A percentile compares a stretch with the other conserved stretches of the same genome.
Conservation (phyloP, 2,797 vertebrate genomes). For the Pygocentrus nattereri region DNA sequence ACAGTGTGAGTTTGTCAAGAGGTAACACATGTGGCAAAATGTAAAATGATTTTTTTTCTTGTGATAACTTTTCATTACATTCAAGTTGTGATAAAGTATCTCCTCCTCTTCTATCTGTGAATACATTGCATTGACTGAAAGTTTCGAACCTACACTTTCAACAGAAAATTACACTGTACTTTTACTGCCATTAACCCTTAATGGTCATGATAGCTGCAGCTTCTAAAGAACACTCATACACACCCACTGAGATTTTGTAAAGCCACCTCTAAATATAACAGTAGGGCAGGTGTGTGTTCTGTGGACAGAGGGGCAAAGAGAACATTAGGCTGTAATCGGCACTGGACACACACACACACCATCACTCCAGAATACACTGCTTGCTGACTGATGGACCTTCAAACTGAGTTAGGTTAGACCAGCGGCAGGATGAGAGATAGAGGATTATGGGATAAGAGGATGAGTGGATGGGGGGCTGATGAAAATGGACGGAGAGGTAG, state of each 20-base stretch:
- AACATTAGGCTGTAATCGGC: constrained; percentile 74
- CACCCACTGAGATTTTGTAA: constrained; percentile 20
- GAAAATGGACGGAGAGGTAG: constrained; percentile 27
- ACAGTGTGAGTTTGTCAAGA: too few relatives aligned
- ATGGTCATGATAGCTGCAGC: too few relatives aligned
- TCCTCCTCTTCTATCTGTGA: too few relatives aligned
- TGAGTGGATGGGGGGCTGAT: constrained; percentile 23
- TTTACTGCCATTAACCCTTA: too few relatives aligned
- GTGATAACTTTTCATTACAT: too few relatives aligned
- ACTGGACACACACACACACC: constrained; percentile 10
- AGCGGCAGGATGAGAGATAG: constrained; percentile 34
- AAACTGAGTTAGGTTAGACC: constrained; percentile 52
- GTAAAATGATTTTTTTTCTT: too few relatives aligned
- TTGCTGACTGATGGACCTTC: constrained; percentile 54
- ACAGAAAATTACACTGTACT: too few relatives aligned
- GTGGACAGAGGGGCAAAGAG: constrained; percentile 72
- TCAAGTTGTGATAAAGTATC: too few relatives aligned
- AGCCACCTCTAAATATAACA: constrained; percentile 74
- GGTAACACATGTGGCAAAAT: too few relatives aligned
- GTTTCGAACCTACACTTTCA: too few relatives aligned
- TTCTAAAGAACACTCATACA: constrained; percentile 27
- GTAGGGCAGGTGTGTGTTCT: constrained; percentile 70
- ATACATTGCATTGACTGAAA: too few relatives aligned
- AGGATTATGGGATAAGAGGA: constrained; percentile 38
- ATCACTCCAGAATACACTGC: constrained; percentile 32